Evolutionary conservation across 2,888 invertebrate genomes (phyloP), one percentile per base, ranked within the genome.

Genomic region (Gymnocheta viridis): DNA sequence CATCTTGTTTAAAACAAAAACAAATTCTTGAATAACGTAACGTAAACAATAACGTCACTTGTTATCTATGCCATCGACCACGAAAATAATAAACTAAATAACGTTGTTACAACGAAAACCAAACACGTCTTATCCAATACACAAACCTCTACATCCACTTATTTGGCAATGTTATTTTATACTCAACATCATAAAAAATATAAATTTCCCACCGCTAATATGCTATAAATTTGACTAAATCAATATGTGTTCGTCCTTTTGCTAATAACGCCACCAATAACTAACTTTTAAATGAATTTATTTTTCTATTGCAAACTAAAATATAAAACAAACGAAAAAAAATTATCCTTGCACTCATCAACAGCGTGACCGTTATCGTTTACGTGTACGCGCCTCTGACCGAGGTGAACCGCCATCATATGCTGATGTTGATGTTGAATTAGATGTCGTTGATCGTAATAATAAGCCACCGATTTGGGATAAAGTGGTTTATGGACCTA

Each of bases 401-500:
- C 95, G 96, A 93, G 98, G 98, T 93, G 95, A 94, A 92, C 96
- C 96, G 93, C 96, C 96, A 92, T 96, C 97, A 93, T 96, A 95
- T 93, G 97, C 98, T 93, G 97, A 97, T 94, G 98, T 98, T 94
- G 97, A 97, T 94, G 98, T 98, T 94, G 96, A 97, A 93, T 96
- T 99, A 95, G 98, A 97, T 95, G 98, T 99, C 94, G 98, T 98
- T 94, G 98, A 97, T 95, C 96, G 97, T 94, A 98, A 97, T 96
- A 98, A 97, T 96, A 98, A 97, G 95, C 98, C 96, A 93, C 98
- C 97, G 93, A 96, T 97, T 93, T 98, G 97, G 98, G 98, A 97
- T 94, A 95, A 95, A 94, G 95, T 95, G 94, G 95, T 97, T 94
- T 98, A 98, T 95, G 97, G 98, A 94, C 98, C 98, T 94, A 97